Evolutionary conservation across 2,113 vertebrate species (phyloP).

Genomic region (Pampusana beccarii): DNA sequence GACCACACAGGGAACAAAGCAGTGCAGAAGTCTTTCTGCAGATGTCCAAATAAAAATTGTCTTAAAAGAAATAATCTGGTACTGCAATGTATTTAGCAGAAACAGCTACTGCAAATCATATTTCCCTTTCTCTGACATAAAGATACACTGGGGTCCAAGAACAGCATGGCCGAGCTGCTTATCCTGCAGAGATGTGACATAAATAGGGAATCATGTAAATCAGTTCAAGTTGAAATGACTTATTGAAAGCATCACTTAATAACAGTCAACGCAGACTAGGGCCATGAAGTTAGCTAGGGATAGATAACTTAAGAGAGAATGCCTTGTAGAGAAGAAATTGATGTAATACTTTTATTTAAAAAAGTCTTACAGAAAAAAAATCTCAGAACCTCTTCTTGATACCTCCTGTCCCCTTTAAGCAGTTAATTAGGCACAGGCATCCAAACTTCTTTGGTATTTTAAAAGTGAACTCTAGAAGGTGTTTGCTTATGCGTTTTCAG

Average conservation of each 20-base stretch:
- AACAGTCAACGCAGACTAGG: not conserved
- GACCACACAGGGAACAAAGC: not conserved
- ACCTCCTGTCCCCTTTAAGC: not conserved
- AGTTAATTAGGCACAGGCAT: not conserved
- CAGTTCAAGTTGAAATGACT: not conserved
- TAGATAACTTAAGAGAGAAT: not conserved
- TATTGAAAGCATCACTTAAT: not conserved
- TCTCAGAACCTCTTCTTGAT: not conserved
- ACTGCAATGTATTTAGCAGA: not conserved
- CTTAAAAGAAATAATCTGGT: not conserved
- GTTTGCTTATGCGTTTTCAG: not conserved
- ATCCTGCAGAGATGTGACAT: not conserved
- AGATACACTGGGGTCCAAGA: not conserved
- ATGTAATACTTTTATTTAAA: not conserved
- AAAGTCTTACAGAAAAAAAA: not conserved
- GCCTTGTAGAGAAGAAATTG: not conserved
- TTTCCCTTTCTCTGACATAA: not conserved
- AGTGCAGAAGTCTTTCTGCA: not conserved
- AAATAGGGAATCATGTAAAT: not conserved
- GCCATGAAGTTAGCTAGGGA: not conserved
- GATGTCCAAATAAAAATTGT: not conserved
- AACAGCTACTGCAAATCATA: not conserved
- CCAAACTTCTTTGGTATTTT: not conserved
- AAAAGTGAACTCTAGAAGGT: not conserved
- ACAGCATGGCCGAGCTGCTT: not conserved